phyloP scores from a whole-genome alignment of 2,113 vertebrate genomes.

The Dolichotis patagonum region DNA sequence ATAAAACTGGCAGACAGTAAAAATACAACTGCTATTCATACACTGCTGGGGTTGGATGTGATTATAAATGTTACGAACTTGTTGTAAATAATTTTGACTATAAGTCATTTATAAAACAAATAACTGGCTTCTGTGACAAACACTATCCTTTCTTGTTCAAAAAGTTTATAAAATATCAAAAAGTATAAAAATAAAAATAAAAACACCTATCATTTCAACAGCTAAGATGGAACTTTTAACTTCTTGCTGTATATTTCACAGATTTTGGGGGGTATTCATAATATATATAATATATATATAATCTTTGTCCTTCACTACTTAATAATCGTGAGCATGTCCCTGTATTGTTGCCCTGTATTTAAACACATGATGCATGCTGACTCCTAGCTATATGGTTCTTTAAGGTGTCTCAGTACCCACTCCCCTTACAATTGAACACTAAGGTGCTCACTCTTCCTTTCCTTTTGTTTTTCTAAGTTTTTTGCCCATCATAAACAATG shows the following conservation, averaged over 20 bases:
- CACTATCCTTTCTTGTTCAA: not conserved
- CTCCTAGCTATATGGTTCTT: too few species aligned
- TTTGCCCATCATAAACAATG: not conserved
- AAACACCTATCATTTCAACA: not conserved
- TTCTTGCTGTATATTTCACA: not conserved
- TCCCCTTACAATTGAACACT: not conserved
- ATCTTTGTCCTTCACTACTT: not conserved
- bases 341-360: rapidly evolving
- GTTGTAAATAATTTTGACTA: constrained; percentile 53
- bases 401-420: not conserved
- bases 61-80: not conserved
- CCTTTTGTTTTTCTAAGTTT: not conserved
- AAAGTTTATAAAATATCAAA: constrained; percentile 4
- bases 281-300: too few species aligned
- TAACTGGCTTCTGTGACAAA: constrained; percentile 9
- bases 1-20: constrained; percentile 51
- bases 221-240: not conserved
- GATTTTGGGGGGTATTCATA: not conserved
- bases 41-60: not conserved
- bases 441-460: not conserved
- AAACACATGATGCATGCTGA: not conserved
- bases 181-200: not conserved
- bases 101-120: constrained; percentile 35
- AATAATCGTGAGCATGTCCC: not conserved
- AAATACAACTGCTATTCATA: not conserved